phyloP scores from a whole-genome alignment of 2,113 vertebrate genomes.

The Dromaius novaehollandiae region DNA sequence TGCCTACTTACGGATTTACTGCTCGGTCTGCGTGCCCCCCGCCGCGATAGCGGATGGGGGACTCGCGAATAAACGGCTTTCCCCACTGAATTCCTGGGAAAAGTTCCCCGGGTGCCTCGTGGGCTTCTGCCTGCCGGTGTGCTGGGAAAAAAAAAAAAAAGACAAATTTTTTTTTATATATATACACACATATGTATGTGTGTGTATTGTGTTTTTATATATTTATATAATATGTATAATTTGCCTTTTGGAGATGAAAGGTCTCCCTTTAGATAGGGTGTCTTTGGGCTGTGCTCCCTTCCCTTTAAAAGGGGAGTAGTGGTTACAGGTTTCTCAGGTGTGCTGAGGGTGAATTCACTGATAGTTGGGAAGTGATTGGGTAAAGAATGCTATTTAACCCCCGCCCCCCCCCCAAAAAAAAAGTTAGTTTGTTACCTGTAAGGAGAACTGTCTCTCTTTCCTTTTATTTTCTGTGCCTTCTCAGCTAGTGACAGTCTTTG shows the following conservation, averaged over 20 bases:
- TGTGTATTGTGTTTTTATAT: no score
- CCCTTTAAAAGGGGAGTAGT: not conserved
- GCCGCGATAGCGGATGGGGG: no score
- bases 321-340: not conserved
- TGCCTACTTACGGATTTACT: no score
- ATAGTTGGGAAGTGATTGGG: not conserved
- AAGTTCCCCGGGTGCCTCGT: no score
- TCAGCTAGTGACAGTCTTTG: not conserved
- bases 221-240: no score
- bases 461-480: not conserved
- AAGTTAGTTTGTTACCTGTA: not conserved
- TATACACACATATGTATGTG: no score
- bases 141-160: no score
- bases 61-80: not conserved
- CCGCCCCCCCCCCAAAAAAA: not conserved
- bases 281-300: not conserved
- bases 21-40: not conserved
- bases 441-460: not conserved
- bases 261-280: no score
- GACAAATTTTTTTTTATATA: no score
- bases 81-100: not conserved
- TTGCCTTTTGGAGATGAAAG: no score
- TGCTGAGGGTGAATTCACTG: not conserved
- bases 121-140: not conserved
- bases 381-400: not conserved